These are phyloP conservation scores for Tipula helvola DNA, from an alignment of 2,888 invertebrate species.

Conservation along the genomic window DNA sequence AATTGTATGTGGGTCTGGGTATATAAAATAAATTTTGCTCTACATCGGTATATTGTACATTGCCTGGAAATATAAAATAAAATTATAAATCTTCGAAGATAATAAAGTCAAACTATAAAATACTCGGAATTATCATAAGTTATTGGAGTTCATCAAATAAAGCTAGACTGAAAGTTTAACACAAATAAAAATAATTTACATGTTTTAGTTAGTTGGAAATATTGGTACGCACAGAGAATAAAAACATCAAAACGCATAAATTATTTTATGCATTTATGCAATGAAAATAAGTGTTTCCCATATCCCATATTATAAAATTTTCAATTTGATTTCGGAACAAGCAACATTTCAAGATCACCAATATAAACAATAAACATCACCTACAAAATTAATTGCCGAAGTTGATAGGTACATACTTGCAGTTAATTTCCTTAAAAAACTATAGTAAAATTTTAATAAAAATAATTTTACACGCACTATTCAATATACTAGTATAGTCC, in stretches of 20 bases:
- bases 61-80: neutral
- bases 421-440: neutral
- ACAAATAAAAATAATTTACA: neutral
- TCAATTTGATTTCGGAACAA: neutral
- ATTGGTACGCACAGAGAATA: no score
- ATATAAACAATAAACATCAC: neutral
- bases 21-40: no score
- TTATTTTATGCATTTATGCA: neutral
- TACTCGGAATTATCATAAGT: neutral
- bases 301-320: neutral
- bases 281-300: neutral
- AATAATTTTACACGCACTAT: neutral
- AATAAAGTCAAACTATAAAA: neutral
- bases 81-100: neutral
- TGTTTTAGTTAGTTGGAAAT: no score
- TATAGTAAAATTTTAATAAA: neutral
- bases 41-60: neutral
- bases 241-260: neutral
- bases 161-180: neutral
- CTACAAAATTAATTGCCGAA: neutral
- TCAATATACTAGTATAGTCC: no score
- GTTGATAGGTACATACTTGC: neutral
- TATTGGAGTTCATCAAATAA: neutral
- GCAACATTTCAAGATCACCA: neutral
- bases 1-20: neutral